Evolutionary conservation across 2,113 vertebrate species (phyloP).

Genomic region (Synodontis membranacea): DNA sequence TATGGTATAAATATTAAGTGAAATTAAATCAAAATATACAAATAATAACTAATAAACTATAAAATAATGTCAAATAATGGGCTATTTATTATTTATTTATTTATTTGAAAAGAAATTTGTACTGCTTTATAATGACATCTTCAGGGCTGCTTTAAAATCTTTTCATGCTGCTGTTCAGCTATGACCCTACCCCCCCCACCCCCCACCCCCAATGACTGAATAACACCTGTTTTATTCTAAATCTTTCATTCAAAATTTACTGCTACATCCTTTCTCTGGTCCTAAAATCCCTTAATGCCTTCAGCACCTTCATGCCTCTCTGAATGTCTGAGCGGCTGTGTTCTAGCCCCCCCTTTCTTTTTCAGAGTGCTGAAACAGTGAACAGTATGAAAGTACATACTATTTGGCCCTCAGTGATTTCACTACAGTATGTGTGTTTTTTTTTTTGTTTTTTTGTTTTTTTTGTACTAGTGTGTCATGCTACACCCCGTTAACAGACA

Average conservation of each 20-base stretch:
- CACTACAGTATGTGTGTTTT: not conserved
- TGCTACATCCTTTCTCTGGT: not conserved
- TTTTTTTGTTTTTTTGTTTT: too few species aligned
- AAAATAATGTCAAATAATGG: too few species aligned
- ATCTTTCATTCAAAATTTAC: not conserved
- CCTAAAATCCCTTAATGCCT: not conserved
- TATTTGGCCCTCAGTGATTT: constrained; percentile 2
- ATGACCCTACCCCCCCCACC: not conserved
- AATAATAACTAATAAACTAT: too few species aligned
- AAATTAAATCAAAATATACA: too few species aligned
- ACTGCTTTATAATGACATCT: not conserved
- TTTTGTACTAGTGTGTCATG: not conserved
- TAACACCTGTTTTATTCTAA: not conserved
- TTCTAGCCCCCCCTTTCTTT: not conserved
- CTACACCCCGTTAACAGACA: not conserved
- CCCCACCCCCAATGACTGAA: not conserved
- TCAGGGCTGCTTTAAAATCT: not conserved
- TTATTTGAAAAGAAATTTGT: too few species aligned
- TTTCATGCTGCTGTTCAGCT: not conserved
- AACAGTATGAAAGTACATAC: not conserved
- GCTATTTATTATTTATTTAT: too few species aligned
- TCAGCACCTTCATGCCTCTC: not conserved
- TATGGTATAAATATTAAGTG: too few species aligned
- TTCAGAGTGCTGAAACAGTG: not conserved
- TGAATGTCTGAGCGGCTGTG: not conserved